Base-by-base conservation (phyloP, 1,140 invertebrate species). In the Potamilus streckersoni region DNA sequence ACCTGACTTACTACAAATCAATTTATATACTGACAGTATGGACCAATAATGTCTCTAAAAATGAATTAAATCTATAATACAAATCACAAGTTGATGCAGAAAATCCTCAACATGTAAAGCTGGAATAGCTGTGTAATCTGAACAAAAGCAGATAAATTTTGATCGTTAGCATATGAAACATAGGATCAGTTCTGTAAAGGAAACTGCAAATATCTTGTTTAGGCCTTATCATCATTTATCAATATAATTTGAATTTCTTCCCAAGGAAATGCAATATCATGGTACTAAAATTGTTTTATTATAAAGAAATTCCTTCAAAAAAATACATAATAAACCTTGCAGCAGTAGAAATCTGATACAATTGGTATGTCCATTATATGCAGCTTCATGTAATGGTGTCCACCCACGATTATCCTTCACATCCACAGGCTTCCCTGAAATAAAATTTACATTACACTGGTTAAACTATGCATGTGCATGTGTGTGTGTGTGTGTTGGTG, bases 341-440 rank as follows among this genome's bases (percentile, higher is more conserved):
- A 79, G 73, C 6, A 87, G 72, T 3, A 87, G 74, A 69, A 85
- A 81, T 16, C 81, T 81, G 56, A 90, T 71, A 79, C 88, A 90
- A 2, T 83, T 82, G n/a, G 85, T 60, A 71, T 85, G 77, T 61
- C 87, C 86, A 73, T 77, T 38, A 71, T 72, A 80, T 38, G 87
- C 87, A 55, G 89, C 88, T 75, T 90, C 88, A 84, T 91, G 90
- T 19, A 89, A 71, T 31, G 90, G 85, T 70, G 83, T 84, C 90
- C 90, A 91, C 8, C 90, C 90, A 73, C 90, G 79, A 76, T 90
- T 90, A 79, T 90, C 90, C 71, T 81, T 78, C 2, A 90, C 88
- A 87, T 90, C 89, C 63, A 89, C 81, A 65, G 83, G 73, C 69
- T 85, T 74, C 56, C 83, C 81, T 86, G 66, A 6, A 85, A 74